Percentiles rank a stretch among this genome's conserved stretches.
phyloP scores from a whole-genome alignment of 64 coral and sea anemone genomes.

The Stichodactyla mertensii region DNA sequence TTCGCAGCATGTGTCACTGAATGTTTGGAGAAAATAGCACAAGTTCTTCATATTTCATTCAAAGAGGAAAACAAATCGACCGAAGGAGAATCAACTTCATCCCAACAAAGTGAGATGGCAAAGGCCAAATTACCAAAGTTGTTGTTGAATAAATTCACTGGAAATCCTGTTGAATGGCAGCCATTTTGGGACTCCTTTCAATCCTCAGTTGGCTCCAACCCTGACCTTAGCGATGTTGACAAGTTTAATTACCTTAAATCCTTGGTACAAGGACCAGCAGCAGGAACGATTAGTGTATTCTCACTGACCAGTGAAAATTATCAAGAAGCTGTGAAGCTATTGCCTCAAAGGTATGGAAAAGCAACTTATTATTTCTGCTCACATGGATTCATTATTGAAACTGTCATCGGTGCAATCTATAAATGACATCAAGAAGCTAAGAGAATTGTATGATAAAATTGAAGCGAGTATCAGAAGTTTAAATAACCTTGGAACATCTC shows the following conservation, averaged over 20 bases:
- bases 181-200: slow-evolving; percentile 36
- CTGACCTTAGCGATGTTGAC: background rate
- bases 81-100: background rate
- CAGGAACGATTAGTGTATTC: background rate
- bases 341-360: slow-evolving; percentile 16
- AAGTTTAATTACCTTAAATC: slow-evolving; percentile 44
- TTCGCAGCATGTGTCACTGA: too few relatives aligned
- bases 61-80: too few relatives aligned
- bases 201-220: slow-evolving; percentile 28
- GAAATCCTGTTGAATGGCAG: slow-evolving; percentile 21
- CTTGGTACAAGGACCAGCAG: background rate
- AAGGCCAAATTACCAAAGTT: slow-evolving; percentile 18
- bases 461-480: background rate
- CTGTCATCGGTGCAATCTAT: background rate
- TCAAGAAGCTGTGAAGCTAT: too few relatives aligned
- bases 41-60: background rate
- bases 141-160: slow-evolving; percentile 24
- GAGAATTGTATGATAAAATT: background rate
- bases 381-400: slow-evolving; percentile 17
- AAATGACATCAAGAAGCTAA: background rate
- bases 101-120: background rate
- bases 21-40: too few relatives aligned
- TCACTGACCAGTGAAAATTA: slow-evolving; percentile 15
- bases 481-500: slow-evolving; percentile 1
- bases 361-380: background rate